Conservation (phyloP, 2,113 vertebrate species). For the Balaeniceps rex region DNA sequence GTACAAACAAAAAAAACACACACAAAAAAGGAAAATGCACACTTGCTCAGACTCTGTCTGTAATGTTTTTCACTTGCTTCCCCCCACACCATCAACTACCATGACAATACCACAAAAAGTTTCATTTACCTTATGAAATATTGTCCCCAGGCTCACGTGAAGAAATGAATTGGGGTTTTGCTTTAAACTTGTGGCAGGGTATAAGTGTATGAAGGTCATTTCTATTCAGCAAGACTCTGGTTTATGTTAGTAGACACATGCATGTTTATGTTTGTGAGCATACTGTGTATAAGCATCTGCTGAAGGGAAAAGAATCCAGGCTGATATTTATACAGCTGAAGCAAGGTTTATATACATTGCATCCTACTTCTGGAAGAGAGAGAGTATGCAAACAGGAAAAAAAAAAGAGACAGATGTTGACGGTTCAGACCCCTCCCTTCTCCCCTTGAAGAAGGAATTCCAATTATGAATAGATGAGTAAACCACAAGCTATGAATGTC, state of each 20-base stretch:
- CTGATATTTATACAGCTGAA: conserved; percentile 28
- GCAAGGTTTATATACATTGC: conserved; percentile 7
- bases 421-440: neutral
- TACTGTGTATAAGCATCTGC: neutral
- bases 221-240: neutral
- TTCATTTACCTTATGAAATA: neutral
- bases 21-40: neutral
- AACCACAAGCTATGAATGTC: neutral
- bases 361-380: neutral
- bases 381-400: neutral
- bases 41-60: neutral
- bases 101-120: neutral
- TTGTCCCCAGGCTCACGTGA: neutral
- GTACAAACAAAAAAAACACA: no score
- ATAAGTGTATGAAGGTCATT: neutral
- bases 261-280: neutral
- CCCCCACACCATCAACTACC: neutral
- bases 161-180: neutral
- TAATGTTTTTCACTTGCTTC: neutral
- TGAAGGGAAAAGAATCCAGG: neutral
- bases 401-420: neutral
- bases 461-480: conserved; percentile 1
- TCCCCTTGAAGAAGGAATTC: neutral
- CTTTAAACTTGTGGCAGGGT: neutral
- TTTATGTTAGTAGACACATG: neutral